phyloP scores from a whole-genome alignment of 2,113 vertebrate species.

The Stictonetta naevosa region DNA sequence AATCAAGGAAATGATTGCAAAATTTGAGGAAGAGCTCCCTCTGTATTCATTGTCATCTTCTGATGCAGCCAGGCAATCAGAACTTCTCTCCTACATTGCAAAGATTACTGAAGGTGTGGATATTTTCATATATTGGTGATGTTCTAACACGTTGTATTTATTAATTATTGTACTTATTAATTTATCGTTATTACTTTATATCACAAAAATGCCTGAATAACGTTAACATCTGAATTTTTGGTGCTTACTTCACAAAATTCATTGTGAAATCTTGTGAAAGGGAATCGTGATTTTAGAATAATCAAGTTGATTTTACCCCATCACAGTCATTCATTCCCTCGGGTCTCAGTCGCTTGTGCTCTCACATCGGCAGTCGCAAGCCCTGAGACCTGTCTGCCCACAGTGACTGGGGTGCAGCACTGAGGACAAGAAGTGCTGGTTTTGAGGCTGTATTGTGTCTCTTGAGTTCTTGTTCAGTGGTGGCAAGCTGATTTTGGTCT shows the following conservation, averaged over 20 bases:
- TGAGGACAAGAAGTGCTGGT: background rate
- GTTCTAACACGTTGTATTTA: background rate
- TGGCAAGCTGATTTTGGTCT: background rate
- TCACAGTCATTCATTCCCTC: background rate
- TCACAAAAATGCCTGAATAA: background rate
- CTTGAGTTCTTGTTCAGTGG: background rate
- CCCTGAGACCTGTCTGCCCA: fast-evolving
- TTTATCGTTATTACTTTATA: background rate
- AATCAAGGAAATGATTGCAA: constrained; percentile 89
- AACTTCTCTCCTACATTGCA: constrained; percentile 88
- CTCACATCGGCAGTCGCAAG: background rate
- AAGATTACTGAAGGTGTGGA: constrained; percentile 85
- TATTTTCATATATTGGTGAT: background rate
- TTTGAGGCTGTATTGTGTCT: background rate
- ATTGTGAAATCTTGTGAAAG: background rate
- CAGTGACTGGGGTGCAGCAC: background rate
- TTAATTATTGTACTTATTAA: background rate
- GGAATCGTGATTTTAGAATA: background rate
- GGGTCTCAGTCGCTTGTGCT: background rate
- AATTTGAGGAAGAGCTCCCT: constrained; percentile 94
- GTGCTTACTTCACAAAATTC: background rate
- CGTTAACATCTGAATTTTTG: background rate
- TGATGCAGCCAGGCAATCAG: constrained; percentile 79
- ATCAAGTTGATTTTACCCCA: background rate
- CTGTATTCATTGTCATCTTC: constrained; percentile 79